Evolutionary conservation across 2,113 vertebrate genomes (phyloP), one percentile per base, ranked within the genome.

Genomic region (Salminus brasiliensis): DNA sequence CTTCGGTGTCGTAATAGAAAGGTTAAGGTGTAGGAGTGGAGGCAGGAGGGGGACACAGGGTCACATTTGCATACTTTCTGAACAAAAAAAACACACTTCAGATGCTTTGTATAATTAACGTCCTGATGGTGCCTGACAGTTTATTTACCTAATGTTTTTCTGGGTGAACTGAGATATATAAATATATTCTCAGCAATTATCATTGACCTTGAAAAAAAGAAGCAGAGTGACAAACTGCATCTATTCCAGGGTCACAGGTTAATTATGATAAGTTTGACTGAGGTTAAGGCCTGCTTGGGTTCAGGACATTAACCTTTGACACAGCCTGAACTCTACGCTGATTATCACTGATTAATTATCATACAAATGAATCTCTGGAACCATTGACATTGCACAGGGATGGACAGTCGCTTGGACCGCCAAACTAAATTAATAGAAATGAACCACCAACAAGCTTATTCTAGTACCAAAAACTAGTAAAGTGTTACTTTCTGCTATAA

Each of bases 241-340:
- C 23, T 13, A 3, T 49, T 75, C 76, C 75, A 78, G 30, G 66
- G 34, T 65, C 59, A 12, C 41, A n/a, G 18, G 25, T 23, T 80
- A 67, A 85, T n/a, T n/a, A n/a, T n/a, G n/a, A n/a, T n/a, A n/a
- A n/a, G 76, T 16, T 27, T 57, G 72, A 84, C 79, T 78, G 74
- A 78, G 80, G 71, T 29, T 7, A 36, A 13, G 30, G 62, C 34
- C 34, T 1, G 8, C 70, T 63, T 72, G 36, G 68, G 9, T 63
- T 67, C 25, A 41, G 21, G 52, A 85, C 67, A 73, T 75, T 79
- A 63, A 72, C 39, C 6, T 21, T 15, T 47, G 62, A 27, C 43
- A 12, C 16, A 12, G 9, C 45, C 12, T 74, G 73, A 80, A 74
- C 18, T 15, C 12, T 18, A 27, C 36, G 72, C 43, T 68, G n/a